Percentiles rank a stretch among this genome's conserved stretches.
These are phyloP conservation scores for Drosophila cardini DNA, from an alignment of 1,140 invertebrate genomes.

Conservation along the genomic window DNA sequence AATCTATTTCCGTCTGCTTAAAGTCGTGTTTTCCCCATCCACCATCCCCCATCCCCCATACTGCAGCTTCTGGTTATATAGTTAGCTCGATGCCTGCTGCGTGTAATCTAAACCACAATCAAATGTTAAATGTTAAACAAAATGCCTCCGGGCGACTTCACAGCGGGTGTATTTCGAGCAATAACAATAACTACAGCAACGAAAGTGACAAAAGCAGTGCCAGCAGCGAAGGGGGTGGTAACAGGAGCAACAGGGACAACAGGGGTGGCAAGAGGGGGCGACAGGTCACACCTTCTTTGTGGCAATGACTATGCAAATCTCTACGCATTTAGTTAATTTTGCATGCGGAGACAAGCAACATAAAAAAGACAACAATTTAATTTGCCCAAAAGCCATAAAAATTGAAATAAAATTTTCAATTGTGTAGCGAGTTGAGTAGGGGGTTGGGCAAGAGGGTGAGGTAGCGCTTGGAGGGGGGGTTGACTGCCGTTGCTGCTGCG, in stretches of 20 bases:
- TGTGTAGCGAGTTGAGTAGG: conserved; percentile 48
- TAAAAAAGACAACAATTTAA: conserved; percentile 71
- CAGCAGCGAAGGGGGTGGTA: not conserved
- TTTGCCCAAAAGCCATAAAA: conserved; percentile 77
- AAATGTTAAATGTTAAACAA: conserved; percentile 56
- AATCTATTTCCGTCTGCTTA: not conserved
- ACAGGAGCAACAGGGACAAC: conserved; percentile 18
- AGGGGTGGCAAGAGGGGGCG: conserved; percentile 1
- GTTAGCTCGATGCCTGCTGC: conserved; percentile 31
- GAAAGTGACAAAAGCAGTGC: conserved; percentile 26
- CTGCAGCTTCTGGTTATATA: not conserved
- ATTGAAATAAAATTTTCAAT: conserved; percentile 78
- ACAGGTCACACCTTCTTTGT: conserved; percentile 67
- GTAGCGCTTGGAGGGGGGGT: not conserved
- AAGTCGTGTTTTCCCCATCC: not conserved
- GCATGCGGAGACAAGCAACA: conserved; percentile 46
- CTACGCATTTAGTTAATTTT: conserved; percentile 67
- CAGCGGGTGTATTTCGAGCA: conserved; percentile 44
- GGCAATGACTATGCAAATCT: conserved; percentile 56
- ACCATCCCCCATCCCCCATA: too few species aligned
- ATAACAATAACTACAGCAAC: conserved; percentile 35
- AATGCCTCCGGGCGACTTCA: conserved; percentile 50
- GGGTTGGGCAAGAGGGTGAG: conserved; percentile 5
- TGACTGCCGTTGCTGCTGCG: conserved; percentile 26
- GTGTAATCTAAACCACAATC: conserved; percentile 56